Conservation (phyloP, 92 coral and sea anemone genomes). For the Parazoanthus atlanticus region DNA sequence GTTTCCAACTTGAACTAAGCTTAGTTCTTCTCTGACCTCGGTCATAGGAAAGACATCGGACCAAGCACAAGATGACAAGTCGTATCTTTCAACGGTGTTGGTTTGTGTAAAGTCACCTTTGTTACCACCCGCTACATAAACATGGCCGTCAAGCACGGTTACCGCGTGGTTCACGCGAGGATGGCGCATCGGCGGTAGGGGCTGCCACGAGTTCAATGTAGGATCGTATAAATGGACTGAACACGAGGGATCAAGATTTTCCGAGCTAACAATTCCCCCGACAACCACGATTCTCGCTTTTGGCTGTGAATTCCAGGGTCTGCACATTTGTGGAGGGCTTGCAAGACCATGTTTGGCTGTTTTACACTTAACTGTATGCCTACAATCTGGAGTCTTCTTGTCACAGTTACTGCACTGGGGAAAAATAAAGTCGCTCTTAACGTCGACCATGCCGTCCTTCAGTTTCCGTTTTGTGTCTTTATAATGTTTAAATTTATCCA, state of each 20-base stretch:
- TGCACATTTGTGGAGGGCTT: background rate
- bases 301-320: background rate
- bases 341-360: background rate
- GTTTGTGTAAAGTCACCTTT: slow-evolving; percentile 35
- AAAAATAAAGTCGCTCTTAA: background rate
- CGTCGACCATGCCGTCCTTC: background rate
- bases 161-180: slow-evolving; percentile 21
- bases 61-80: slow-evolving; percentile 46
- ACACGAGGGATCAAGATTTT: slow-evolving; percentile 3
- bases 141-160: slow-evolving; percentile 7
- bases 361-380: background rate
- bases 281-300: background rate
- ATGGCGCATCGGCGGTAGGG: slow-evolving; percentile 2
- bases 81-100: slow-evolving; percentile 52
- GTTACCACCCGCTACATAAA: slow-evolving; percentile 36
- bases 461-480: background rate
- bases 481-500: background rate
- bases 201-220: slow-evolving; percentile 10
- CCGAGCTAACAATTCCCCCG: slow-evolving; percentile 27
- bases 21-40: slow-evolving; percentile 52
- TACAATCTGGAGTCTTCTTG: background rate
- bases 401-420: too few species aligned
- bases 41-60: slow-evolving; percentile 52
- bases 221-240: slow-evolving; percentile 30
- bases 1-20: slow-evolving; percentile 40